These are phyloP conservation scores for Leptinotarsa tumamoca DNA, from an alignment of 2,888 invertebrate species.

Conservation along the genomic window DNA sequence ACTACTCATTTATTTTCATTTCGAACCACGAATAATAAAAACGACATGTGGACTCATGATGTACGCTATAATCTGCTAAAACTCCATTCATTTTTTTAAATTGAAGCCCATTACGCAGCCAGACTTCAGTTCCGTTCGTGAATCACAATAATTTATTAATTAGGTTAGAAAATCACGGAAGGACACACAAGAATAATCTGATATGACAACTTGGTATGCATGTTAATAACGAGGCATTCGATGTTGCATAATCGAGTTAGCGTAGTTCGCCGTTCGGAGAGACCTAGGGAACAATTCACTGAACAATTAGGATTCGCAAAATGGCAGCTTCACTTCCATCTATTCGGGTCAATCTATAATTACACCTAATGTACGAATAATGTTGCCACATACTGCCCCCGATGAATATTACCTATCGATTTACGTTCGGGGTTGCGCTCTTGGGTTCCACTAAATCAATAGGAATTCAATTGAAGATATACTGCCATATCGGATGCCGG, in stretches of 20 bases:
- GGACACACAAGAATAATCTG: constrained; percentile 36
- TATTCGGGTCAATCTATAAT: constrained; percentile 52
- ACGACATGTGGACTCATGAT: too few relatives aligned
- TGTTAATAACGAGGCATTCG: constrained; percentile 40
- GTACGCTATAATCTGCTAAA: too few relatives aligned
- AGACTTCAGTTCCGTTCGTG: too few relatives aligned
- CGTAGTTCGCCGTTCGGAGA: constrained; percentile 44
- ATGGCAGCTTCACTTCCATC: constrained; percentile 44
- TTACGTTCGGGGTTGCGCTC: not conserved
- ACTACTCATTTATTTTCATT: too few relatives aligned
- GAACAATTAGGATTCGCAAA: constrained; percentile 53
- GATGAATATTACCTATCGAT: constrained; percentile 48
- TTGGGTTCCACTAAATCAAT: not conserved
- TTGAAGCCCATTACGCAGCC: too few relatives aligned
- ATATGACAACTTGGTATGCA: constrained; percentile 45
- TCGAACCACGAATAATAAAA: too few relatives aligned
- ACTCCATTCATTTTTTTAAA: too few relatives aligned
- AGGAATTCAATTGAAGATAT: not conserved
- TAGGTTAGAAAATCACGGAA: constrained; percentile 43
- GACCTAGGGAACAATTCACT: constrained; percentile 46
- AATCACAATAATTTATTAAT: constrained; percentile 37
- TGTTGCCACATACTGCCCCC: constrained; percentile 49
- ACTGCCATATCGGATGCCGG: too few relatives aligned
- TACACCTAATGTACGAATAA: constrained; percentile 48
- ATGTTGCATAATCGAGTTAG: constrained; percentile 51